Conservation (phyloP, 2,888 invertebrate genomes). For the Polymixis lichenea region DNA sequence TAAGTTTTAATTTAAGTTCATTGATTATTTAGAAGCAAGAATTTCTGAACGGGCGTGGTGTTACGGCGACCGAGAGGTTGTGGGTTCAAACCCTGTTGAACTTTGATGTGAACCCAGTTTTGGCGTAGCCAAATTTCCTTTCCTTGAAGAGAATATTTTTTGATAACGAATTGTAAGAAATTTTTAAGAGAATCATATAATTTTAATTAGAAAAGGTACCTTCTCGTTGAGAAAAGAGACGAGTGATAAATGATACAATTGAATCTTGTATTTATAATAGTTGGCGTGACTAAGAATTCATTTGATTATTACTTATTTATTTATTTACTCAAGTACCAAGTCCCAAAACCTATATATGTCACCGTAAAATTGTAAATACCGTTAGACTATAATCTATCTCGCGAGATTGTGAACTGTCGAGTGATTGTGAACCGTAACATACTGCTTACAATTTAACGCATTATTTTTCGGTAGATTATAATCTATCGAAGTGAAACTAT, state of each 20-base stretch:
- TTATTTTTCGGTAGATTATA: too few species aligned
- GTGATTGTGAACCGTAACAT: too few species aligned
- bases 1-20: neutral
- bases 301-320: too few species aligned
- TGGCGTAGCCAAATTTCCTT: neutral
- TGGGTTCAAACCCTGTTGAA: conserved; percentile 32
- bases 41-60: conserved; percentile 13
- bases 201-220: neutral
- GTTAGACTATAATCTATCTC: too few species aligned
- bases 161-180: neutral
- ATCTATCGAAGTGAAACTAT: too few species aligned
- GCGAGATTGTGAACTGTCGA: too few species aligned
- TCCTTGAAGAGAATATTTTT: neutral
- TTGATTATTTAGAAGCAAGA: neutral
- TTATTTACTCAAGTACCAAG: too few species aligned
- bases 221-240: neutral
- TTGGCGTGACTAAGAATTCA: too few species aligned
- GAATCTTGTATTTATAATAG: neutral
- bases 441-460: too few species aligned
- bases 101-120: conserved; percentile 36
- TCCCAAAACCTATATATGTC: too few species aligned
- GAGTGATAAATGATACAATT: neutral
- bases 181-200: neutral
- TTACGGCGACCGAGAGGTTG: conserved; percentile 34
- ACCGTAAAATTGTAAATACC: too few species aligned